A percentile compares a stretch with the other conserved stretches of the same genome.
phyloP scores from a whole-genome alignment of 2,113 vertebrate genomes.

The Marmota flaviventris region DNA sequence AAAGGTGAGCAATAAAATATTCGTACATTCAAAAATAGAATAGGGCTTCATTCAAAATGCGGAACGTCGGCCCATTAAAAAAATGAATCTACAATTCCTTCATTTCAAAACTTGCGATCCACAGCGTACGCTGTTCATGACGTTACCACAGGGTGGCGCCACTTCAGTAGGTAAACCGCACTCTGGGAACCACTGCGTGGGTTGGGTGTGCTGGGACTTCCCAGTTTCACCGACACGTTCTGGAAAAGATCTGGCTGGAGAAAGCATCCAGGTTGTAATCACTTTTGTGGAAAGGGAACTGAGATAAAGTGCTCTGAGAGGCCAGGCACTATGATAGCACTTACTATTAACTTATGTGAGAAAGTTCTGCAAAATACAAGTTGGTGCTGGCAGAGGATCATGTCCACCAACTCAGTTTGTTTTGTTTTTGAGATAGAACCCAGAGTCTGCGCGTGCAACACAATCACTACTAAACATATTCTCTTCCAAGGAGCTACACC shows the following conservation, averaged over 20 bases:
- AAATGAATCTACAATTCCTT: neutral
- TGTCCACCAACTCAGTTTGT: neutral
- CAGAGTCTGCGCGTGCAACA: neutral
- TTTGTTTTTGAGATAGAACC: neutral
- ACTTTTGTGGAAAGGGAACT: neutral
- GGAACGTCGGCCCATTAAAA: neutral
- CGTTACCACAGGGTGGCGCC: constrained; percentile 35
- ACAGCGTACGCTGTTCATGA: neutral
- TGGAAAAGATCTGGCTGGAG: neutral
- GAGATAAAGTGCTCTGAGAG: neutral
- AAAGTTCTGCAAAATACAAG: neutral
- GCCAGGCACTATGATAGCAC: neutral
- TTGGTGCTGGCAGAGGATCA: neutral
- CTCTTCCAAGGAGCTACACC: neutral
- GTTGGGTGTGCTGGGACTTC: neutral
- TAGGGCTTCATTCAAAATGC: neutral
- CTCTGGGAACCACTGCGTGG: fast-evolving
- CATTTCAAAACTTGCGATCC: neutral
- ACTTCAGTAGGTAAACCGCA: neutral
- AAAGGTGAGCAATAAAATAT: constrained; percentile 95
- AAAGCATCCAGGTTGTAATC: neutral
- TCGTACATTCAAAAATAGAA: constrained; percentile 80
- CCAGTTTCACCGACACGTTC: neutral
- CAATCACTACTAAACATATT: neutral
- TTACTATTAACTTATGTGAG: neutral